Evolutionary conservation across 2,888 invertebrate genomes (phyloP), one percentile per base, ranked within the genome.

Genomic region (Platerodrilus igneus): DNA sequence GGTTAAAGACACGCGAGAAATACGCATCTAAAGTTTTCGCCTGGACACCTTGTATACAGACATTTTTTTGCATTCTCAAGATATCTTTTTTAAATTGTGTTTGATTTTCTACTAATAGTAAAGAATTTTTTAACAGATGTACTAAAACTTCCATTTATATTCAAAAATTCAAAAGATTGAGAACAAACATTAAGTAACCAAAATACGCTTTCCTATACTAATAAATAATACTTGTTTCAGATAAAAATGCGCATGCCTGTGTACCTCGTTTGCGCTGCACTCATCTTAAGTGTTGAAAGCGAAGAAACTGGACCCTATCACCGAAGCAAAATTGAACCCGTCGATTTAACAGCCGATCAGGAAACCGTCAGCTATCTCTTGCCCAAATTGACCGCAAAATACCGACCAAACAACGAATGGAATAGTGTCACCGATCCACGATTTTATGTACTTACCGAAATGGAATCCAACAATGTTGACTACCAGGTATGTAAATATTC

Each of bases 301-400:
- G 60, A 63, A 37, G 61, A 63, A 28, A 48, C 52, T 17, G 35
- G 47, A 10, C 52, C 47, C 34, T 54, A 52, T 37, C 56, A 52
- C 39, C 55, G 52, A 17, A 48, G 57, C 28, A 57, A 53, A 46
- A 51, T 64, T 45, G 62, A 64, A 37, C 60, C 65, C 3, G 46
- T 63, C 21, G 59, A 63, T 45, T 51, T 64, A 28, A 56, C 56
- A 17, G 56, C 63, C 19, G 67, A 69, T 41, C 64, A 64, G 54
- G 69, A 69, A 49, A 63, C 64, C 16, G 49, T 66, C 42, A 69
- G 68, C 48, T 77, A 75, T 59, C 70, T 72, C 17, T 59, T 73
- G 45, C 73, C 75, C 14, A 68, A 73, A 45, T 60, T 75, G 60
- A 68, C 72, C 16, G 72, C 72, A n/a, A 76, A 75, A 56, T 76